Conservation (phyloP, 1,140 invertebrate genomes). For the Musca vetustissima region DNA sequence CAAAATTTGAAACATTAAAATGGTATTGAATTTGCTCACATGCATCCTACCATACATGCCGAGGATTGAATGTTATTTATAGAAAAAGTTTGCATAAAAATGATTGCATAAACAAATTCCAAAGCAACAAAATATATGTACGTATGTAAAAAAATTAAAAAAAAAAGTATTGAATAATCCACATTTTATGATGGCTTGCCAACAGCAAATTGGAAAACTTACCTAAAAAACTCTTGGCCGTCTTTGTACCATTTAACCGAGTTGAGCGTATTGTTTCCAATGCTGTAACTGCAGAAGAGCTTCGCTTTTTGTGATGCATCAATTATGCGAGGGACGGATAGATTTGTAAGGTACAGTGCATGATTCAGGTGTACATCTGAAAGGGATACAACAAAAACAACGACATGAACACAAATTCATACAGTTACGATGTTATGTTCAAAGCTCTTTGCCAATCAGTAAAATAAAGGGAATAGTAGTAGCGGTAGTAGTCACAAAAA, state of each 20-base stretch:
- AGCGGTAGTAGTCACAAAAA: no score
- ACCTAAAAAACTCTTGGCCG: constrained; percentile 72
- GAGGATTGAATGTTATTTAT: no score
- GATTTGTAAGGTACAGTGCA: constrained; percentile 47
- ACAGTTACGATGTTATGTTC: not conserved
- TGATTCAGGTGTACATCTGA: constrained; percentile 40
- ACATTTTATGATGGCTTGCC: no score
- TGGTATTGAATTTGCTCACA: no score
- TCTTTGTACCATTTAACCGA: constrained; percentile 83
- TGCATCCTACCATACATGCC: no score
- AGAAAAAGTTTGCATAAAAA: no score
- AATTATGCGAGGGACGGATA: constrained; percentile 57
- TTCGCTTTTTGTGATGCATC: constrained; percentile 60
- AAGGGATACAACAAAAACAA: constrained; percentile 28
- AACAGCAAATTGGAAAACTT: constrained; percentile 37
- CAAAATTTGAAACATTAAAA: no score
- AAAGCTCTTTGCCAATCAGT: no score
- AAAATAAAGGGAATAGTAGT: no score
- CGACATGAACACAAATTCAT: constrained; percentile 18
- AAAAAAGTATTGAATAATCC: not conserved
- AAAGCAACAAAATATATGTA: not conserved
- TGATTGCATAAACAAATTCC: not conserved
- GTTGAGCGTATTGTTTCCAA: constrained; percentile 68
- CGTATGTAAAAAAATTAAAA: no score
- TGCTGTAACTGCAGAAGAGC: constrained; percentile 62